These are phyloP conservation scores for Vidua macroura DNA, from an alignment of 2,113 vertebrate genomes.

Conservation along the genomic window DNA sequence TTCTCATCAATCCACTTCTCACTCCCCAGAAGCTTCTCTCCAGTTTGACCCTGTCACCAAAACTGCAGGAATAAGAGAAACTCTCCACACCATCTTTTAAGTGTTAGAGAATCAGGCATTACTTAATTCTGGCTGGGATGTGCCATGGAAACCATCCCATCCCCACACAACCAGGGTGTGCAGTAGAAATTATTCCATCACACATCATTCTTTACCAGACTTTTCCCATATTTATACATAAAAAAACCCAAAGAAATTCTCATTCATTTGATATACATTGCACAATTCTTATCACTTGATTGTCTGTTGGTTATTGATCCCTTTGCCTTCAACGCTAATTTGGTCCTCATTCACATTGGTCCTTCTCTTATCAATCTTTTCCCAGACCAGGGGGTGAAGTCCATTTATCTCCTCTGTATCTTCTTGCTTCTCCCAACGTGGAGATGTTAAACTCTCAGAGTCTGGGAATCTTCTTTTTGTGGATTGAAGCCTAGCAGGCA, in stretches of 20 bases:
- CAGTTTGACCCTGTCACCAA: not conserved
- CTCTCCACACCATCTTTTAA: not conserved
- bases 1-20: not conserved
- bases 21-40: not conserved
- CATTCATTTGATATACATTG: not conserved
- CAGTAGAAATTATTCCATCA: not conserved
- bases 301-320: not conserved
- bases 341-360: not conserved
- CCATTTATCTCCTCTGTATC: not conserved
- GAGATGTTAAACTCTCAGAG: not conserved
- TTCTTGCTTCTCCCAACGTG: not conserved
- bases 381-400: not conserved
- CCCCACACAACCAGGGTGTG: not conserved
- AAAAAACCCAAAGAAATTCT: not conserved
- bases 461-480: not conserved
- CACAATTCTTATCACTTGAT: not conserved
- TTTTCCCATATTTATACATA: not conserved
- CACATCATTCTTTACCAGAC: not conserved
- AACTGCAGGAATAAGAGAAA: not conserved
- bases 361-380: not conserved
- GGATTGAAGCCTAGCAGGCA: not conserved
- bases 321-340: accelerated
- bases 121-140: not conserved
- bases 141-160: not conserved
- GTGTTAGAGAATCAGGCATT: not conserved